These are phyloP conservation scores for Tigriopus japonicus DNA, from an alignment of 1,140 invertebrate genomes.

Conservation along the genomic window DNA sequence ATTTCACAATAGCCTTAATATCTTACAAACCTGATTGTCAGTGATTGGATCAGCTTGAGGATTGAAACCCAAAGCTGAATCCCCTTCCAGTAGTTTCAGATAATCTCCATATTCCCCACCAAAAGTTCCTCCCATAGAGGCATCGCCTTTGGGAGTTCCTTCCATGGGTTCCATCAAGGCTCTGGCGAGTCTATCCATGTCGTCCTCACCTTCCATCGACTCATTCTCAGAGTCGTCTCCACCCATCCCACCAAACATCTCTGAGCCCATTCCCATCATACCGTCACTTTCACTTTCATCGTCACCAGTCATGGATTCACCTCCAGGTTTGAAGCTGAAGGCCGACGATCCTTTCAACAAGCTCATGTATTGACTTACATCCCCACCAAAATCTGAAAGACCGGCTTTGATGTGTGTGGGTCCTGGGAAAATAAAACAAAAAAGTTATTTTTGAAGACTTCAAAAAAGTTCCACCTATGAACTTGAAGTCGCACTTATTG, in stretches of 20 bases:
- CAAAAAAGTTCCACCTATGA: no score
- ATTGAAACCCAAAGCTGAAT: slow-evolving; percentile 4
- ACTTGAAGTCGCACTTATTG: no score
- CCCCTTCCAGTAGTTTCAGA: slow-evolving; percentile 1
- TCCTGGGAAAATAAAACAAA: no score
- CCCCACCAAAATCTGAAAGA: background rate
- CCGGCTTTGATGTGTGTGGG: background rate
- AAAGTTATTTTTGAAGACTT: no score
- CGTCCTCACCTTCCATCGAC: background rate
- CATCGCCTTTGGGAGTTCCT: background rate
- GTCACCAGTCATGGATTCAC: background rate
- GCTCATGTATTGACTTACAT: slow-evolving; percentile 5
- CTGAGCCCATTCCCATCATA: background rate
- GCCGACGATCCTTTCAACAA: background rate
- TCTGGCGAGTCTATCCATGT: background rate
- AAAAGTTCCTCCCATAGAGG: background rate
- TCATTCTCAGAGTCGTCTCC: background rate
- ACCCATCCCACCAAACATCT: background rate
- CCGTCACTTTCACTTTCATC: background rate
- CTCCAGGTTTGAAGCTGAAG: background rate
- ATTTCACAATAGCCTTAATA: background rate
- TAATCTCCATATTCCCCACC: slow-evolving; percentile 7
- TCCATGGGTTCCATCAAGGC: no score
- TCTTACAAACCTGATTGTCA: background rate
- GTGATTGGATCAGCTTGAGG: background rate